phyloP scores from a whole-genome alignment of 2,113 vertebrate genomes.

The Rostratula benghalensis region DNA sequence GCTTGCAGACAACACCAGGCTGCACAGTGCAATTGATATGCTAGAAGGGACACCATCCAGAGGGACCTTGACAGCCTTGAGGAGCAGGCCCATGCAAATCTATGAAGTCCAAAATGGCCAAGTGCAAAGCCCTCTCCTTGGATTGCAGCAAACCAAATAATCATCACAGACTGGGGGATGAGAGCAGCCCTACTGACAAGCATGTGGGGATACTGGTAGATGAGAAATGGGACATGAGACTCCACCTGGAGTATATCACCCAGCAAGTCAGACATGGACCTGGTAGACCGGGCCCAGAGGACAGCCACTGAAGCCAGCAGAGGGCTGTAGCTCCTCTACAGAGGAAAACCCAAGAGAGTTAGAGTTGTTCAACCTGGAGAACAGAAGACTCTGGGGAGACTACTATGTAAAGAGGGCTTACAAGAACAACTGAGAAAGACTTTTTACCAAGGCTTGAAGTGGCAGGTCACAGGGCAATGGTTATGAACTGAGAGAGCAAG shows the following conservation, averaged over 20 bases:
- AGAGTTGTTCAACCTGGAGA: background rate
- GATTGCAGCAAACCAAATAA: background rate
- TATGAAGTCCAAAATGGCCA: background rate
- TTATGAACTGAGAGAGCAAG: background rate
- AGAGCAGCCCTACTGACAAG: background rate
- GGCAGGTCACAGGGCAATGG: background rate
- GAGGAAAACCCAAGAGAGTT: background rate
- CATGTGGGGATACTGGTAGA: background rate
- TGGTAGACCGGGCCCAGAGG: background rate
- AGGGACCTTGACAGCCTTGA: accelerated
- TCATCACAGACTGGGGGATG: accelerated
- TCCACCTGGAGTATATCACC: background rate
- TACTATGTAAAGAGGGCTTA: background rate
- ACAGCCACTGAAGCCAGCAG: background rate
- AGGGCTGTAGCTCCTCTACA: background rate
- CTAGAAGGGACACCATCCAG: background rate
- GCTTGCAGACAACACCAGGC: background rate
- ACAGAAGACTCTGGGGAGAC: background rate
- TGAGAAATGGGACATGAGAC: background rate
- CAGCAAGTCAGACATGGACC: background rate
- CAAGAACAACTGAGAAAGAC: background rate
- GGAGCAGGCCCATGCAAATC: accelerated
- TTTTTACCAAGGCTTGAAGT: background rate
- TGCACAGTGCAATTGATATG: background rate
- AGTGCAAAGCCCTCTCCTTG: background rate